Conservation (phyloP, 1,140 invertebrate species). For the Oncopeltus fasciatus region DNA sequence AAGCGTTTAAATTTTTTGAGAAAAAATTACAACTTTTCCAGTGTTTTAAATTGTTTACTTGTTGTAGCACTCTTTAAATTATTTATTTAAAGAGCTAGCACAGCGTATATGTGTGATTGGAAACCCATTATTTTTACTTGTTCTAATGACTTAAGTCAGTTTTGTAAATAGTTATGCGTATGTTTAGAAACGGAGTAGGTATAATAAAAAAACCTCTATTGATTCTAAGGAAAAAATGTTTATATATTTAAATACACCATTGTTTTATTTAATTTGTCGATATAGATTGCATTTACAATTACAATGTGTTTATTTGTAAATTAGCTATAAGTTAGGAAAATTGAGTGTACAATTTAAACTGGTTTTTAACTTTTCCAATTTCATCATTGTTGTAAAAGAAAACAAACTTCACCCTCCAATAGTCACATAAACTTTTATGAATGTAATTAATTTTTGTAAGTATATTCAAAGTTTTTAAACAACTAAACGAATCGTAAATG, state of each 20-base stretch:
- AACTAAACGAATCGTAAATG: not conserved
- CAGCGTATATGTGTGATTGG: not conserved
- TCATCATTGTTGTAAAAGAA: no score
- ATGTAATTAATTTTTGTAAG: no score
- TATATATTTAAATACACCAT: constrained; percentile 9
- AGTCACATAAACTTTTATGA: no score
- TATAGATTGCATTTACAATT: constrained; percentile 7
- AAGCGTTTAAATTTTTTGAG: not conserved
- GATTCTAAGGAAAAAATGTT: constrained; percentile 8
- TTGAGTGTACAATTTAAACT: no score
- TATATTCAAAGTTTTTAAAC: no score
- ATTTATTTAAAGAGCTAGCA: not conserved
- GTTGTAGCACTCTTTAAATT: not conserved
- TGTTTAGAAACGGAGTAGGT: not conserved
- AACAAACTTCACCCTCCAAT: no score
- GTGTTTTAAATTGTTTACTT: not conserved
- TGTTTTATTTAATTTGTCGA: constrained; percentile 10
- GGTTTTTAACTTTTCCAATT: no score
- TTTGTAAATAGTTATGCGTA: constrained; percentile 4
- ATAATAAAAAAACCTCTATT: not conserved
- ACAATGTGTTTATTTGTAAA: constrained; percentile 7
- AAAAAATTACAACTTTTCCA: not conserved
- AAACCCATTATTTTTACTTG: not conserved
- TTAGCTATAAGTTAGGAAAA: not conserved
- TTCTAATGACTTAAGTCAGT: not conserved